Evolutionary conservation across 2,888 invertebrate species (phyloP).

Genomic region (Drosophila melanocephala): DNA sequence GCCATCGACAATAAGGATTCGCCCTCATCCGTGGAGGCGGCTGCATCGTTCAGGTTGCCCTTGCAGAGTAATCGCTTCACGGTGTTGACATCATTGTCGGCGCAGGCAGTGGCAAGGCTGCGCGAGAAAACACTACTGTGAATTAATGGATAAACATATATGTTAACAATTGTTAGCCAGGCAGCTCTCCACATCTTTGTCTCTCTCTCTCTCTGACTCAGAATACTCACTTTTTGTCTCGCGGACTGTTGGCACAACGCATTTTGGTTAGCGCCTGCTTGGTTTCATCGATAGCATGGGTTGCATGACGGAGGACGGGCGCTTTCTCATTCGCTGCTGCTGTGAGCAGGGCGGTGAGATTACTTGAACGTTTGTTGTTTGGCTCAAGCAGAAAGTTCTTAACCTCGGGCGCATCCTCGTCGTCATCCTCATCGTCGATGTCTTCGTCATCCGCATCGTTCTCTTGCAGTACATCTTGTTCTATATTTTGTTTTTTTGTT

Average conservation of each 20-base stretch:
- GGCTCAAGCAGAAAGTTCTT: constrained; percentile 86
- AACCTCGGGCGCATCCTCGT: constrained; percentile 84
- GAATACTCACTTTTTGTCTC: constrained; percentile 87
- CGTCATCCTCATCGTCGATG: constrained; percentile 85
- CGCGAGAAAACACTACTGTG: constrained; percentile 86
- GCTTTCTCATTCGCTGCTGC: constrained; percentile 89
- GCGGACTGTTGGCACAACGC: constrained; percentile 94
- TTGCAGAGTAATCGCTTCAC: constrained; percentile 96
- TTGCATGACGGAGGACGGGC: constrained; percentile 85
- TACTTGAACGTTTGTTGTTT: constrained; percentile 83
- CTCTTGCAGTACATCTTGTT: constrained; percentile 75
- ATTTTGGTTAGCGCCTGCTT: constrained; percentile 98
- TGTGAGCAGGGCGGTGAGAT: constrained; percentile 96
- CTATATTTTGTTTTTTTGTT: not conserved
- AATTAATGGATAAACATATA: constrained; percentile 28
- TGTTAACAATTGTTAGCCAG: constrained; percentile 10
- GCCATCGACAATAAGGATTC: constrained; percentile 98
- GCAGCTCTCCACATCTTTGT: not conserved
- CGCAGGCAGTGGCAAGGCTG: constrained; percentile 96
- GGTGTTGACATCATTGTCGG: constrained; percentile 97
- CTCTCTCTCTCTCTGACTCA: not conserved
- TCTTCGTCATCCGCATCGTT: constrained; percentile 85
- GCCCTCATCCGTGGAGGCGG: constrained; percentile 95
- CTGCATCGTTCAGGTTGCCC: constrained; percentile 93
- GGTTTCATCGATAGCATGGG: constrained; percentile 98